Evolutionary conservation across 2,888 invertebrate genomes (phyloP).

Genomic region (Mellilla xanthometata): DNA sequence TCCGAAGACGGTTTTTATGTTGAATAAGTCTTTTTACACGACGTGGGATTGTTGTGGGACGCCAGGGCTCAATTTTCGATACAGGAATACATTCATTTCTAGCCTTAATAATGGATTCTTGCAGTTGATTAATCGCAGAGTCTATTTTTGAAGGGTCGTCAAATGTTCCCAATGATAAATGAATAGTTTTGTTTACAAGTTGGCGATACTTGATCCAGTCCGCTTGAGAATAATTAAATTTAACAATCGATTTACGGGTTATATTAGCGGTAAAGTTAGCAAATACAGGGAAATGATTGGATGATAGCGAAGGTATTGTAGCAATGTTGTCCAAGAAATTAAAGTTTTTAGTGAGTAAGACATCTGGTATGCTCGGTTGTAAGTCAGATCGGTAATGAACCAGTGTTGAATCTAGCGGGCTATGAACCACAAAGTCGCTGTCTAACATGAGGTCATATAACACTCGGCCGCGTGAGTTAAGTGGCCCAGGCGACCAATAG

Average conservation of each 20-base stretch:
- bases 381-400: too few relatives aligned
- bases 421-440: neutral
- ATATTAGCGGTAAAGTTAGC: neutral
- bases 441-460: neutral
- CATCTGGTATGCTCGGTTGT: too few relatives aligned
- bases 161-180: neutral
- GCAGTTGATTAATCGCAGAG: too few relatives aligned
- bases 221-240: neutral
- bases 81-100: too few relatives aligned
- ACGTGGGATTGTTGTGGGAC: neutral
- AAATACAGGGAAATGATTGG: neutral
- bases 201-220: neutral
- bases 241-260: too few relatives aligned
- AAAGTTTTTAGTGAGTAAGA: too few relatives aligned
- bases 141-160: too few relatives aligned
- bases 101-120: too few relatives aligned
- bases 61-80: too few relatives aligned
- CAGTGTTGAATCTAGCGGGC: too few relatives aligned
- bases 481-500: neutral
- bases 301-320: neutral
- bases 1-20: neutral
- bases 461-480: neutral
- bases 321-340: too few relatives aligned
- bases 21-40: neutral
- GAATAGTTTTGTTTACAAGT: neutral